Conservation (phyloP, 2,888 invertebrate species). For the Amiota minor region DNA sequence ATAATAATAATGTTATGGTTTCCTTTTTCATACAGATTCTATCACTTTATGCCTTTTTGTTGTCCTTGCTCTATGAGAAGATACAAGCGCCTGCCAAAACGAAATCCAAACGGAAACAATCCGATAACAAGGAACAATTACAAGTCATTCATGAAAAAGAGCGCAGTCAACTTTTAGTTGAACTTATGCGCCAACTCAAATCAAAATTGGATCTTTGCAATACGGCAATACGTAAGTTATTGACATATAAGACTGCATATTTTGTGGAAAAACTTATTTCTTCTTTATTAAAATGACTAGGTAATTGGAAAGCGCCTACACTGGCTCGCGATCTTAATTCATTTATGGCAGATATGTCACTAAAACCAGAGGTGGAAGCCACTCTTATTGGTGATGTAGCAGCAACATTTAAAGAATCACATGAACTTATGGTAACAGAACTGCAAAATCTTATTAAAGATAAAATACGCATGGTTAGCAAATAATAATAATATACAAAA, state of each 20-base stretch:
- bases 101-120: conserved; percentile 50
- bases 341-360: conserved; percentile 72
- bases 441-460: conserved; percentile 71
- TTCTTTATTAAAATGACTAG: conserved; percentile 43
- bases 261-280: background rate
- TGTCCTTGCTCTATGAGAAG: conserved; percentile 71
- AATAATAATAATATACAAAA: conserved; percentile 57
- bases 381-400: conserved; percentile 70
- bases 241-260: background rate
- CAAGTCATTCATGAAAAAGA: conserved; percentile 69
- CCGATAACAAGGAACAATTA: conserved; percentile 50
- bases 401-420: conserved; percentile 70
- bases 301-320: conserved; percentile 68
- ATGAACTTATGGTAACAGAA: conserved; percentile 69
- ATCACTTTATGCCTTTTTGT: conserved; percentile 71
- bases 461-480: conserved; percentile 72
- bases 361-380: conserved; percentile 71
- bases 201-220: conserved; percentile 69
- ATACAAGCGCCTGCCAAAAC: conserved; percentile 66
- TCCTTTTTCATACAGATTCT: conserved; percentile 65
- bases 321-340: conserved; percentile 68
- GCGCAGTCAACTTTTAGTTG: conserved; percentile 67
- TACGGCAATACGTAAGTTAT: conserved; percentile 64
- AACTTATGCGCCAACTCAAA: conserved; percentile 71
- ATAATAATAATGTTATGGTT: background rate